These are phyloP conservation scores for Taxidea taxus DNA, from an alignment of 2,113 vertebrate genomes.

Conservation along the genomic window DNA sequence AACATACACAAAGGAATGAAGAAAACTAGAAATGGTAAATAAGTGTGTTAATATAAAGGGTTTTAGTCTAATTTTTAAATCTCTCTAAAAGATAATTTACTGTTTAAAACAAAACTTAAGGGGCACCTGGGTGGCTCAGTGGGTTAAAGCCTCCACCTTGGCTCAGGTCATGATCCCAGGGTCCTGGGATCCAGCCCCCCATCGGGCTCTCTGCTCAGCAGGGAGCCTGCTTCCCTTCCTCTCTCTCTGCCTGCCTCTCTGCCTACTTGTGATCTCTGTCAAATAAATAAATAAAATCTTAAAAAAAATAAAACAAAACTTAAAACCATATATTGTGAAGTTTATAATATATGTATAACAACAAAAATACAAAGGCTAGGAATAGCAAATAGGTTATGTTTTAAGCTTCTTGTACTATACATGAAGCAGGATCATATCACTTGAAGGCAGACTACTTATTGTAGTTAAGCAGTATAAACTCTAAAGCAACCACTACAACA, in stretches of 20 bases:
- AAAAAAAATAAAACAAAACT: background rate
- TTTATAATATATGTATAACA: background rate
- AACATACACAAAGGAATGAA: background rate
- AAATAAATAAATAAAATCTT: no score
- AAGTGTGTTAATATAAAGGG: background rate
- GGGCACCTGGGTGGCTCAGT: no score
- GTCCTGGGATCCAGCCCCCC: no score
- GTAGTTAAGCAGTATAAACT: background rate
- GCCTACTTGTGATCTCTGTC: no score
- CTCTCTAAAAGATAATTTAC: background rate
- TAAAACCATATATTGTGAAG: background rate
- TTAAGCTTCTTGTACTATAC: background rate
- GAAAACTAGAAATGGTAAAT: background rate
- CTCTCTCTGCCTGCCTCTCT: no score
- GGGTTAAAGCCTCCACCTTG: no score
- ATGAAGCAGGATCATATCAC: background rate
- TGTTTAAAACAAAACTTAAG: background rate
- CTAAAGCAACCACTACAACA: background rate
- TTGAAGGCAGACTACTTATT: background rate
- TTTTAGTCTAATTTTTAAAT: background rate
- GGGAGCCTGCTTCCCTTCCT: no score
- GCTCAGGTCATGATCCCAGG: no score
- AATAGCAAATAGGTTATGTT: background rate
- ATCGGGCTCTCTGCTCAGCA: no score
- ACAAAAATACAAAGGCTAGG: background rate